These are phyloP conservation scores for Forbesichthys papilliferus DNA, from an alignment of 2,113 vertebrate genomes.

Conservation along the genomic window DNA sequence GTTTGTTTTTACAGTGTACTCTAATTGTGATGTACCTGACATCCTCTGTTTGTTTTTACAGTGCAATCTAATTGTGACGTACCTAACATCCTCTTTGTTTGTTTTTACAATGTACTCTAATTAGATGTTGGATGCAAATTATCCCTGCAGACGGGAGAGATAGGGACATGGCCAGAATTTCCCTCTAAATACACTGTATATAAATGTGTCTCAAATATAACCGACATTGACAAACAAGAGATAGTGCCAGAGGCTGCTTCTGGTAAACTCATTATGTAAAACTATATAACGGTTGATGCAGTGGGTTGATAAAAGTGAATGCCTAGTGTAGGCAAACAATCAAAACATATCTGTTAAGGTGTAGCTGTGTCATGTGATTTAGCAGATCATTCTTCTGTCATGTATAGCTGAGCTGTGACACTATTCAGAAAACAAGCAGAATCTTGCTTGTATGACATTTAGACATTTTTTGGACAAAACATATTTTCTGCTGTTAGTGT, in stretches of 20 bases:
- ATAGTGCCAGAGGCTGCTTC: too few relatives aligned
- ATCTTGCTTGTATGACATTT: background rate
- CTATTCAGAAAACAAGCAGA: constrained; percentile 3
- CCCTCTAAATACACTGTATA: too few relatives aligned
- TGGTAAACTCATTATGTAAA: constrained; percentile 5
- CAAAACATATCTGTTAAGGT: background rate
- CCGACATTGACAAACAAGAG: constrained; percentile 44
- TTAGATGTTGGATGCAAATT: too few relatives aligned
- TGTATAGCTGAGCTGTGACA: background rate
- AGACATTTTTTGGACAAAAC: background rate
- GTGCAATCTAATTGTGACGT: too few relatives aligned
- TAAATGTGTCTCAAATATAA: too few relatives aligned
- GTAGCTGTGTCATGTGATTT: background rate
- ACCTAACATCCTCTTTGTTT: too few relatives aligned
- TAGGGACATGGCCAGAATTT: too few relatives aligned
- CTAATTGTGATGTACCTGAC: too few relatives aligned
- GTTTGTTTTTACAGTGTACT: too few relatives aligned
- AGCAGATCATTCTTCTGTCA: background rate
- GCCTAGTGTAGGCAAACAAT: constrained; percentile 32
- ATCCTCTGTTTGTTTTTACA: too few relatives aligned
- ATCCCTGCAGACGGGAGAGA: too few relatives aligned
- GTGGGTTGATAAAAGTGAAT: constrained; percentile 45
- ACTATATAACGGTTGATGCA: constrained; percentile 46
- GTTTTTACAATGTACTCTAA: too few relatives aligned
- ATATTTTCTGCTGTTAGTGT: background rate